Evolutionary conservation across 2,113 vertebrate genomes (phyloP).

Genomic region (Plecotus auritus): DNA sequence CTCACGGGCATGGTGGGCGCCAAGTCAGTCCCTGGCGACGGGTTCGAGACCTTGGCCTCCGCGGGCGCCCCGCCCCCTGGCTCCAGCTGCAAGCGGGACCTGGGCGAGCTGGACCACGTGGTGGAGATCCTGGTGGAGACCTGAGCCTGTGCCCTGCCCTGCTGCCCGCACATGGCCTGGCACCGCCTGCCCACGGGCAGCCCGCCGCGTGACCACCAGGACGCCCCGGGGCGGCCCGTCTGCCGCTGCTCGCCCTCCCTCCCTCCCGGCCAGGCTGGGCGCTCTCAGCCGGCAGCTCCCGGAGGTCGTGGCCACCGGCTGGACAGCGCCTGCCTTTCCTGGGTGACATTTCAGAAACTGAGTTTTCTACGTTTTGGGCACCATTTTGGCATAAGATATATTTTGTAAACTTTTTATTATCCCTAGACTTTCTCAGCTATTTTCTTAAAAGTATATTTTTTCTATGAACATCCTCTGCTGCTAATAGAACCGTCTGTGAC

Average conservation of each 20-base stretch:
- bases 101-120: conserved; percentile 96
- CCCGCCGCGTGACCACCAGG: neutral
- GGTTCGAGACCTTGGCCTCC: conserved; percentile 88
- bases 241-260: neutral
- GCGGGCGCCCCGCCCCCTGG: conserved; percentile 82
- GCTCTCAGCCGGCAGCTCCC: neutral
- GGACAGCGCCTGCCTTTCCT: neutral
- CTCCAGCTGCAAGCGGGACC: conserved; percentile 91
- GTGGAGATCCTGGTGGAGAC: conserved; percentile 98
- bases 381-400: conserved; percentile 63
- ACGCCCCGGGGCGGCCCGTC: neutral
- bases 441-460: conserved; percentile 84
- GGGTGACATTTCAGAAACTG: conserved; percentile 16
- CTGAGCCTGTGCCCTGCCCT: conserved; percentile 72
- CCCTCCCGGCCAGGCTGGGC: neutral
- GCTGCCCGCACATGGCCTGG: too few relatives aligned
- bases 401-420: conserved; percentile 74
- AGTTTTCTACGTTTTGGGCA: conserved; percentile 46
- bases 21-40: conserved; percentile 90
- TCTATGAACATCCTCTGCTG: conserved; percentile 71
- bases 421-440: conserved; percentile 81
- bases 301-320: neutral
- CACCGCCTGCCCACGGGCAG: neutral
- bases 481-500: conserved; percentile 73
- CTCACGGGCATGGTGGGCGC: conserved; percentile 93